phyloP scores from a whole-genome alignment of 1,140 invertebrate species.

The Zeugodacus cucurbitae region DNA sequence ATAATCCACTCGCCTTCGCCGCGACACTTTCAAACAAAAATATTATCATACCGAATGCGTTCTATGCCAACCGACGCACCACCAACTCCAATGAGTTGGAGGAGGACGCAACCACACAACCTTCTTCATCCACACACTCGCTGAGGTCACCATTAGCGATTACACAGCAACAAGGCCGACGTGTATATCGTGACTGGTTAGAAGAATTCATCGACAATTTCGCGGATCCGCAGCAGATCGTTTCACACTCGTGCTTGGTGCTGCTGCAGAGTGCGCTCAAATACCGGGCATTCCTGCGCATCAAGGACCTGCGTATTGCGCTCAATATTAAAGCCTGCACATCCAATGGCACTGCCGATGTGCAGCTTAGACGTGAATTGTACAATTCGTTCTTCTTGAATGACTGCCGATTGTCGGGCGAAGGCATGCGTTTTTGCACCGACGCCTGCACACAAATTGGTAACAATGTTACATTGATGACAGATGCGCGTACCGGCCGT shows the following conservation, averaged over 20 bases:
- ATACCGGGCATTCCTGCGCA: conserved; percentile 28
- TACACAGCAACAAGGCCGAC: background rate
- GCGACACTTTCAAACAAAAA: conserved; percentile 44
- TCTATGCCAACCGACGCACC: conserved; percentile 41
- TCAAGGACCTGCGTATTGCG: conserved; percentile 29
- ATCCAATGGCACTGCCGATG: background rate
- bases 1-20: conserved; percentile 42
- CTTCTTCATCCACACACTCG: background rate
- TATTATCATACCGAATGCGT: conserved; percentile 44
- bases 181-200: conserved; percentile 40
- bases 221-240: conserved; percentile 36
- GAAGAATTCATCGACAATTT: conserved; percentile 43
- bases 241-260: conserved; percentile 40
- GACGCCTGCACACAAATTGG: background rate
- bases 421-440: conserved; percentile 40
- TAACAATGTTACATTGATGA: conserved; percentile 40
- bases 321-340: conserved; percentile 31
- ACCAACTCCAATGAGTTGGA: background rate
- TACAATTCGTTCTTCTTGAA: conserved; percentile 27
- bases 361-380: conserved; percentile 14
- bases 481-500: conserved; percentile 19
- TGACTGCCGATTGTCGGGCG: background rate
- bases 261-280: conserved; percentile 40
- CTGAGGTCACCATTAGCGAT: background rate
- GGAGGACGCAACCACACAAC: background rate